Conservation (phyloP, 1,140 invertebrate species). For the Babylonia areolata region DNA sequence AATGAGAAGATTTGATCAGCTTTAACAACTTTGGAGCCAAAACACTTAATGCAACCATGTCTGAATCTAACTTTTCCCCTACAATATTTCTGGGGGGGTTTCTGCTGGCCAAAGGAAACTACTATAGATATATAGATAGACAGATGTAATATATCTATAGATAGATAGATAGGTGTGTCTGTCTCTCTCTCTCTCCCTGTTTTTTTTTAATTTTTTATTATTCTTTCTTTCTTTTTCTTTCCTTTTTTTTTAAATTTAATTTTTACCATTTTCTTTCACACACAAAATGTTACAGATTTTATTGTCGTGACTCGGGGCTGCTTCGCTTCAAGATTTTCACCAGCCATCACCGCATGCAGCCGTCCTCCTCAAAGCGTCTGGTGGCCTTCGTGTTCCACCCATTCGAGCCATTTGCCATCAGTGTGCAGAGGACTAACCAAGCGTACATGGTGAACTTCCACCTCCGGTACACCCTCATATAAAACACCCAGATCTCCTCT, state of each 20-base stretch:
- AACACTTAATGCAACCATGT: too few relatives aligned
- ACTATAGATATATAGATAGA: too few relatives aligned
- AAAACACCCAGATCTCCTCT: not conserved
- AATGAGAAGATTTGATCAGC: too few relatives aligned
- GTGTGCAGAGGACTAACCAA: constrained; percentile 95
- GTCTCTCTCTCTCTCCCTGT: too few relatives aligned
- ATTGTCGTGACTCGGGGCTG: constrained; percentile 90
- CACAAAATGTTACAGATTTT: constrained; percentile 83
- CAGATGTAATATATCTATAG: too few relatives aligned
- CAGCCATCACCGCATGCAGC: constrained; percentile 81
- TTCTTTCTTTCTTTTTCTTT: not conserved
- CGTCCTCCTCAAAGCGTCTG: constrained; percentile 81
- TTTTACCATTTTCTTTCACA: constrained; percentile 13
- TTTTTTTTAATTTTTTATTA: too few relatives aligned
- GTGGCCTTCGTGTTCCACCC: constrained; percentile 99
- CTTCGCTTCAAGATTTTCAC: constrained; percentile 93
- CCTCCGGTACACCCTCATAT: constrained; percentile 75
- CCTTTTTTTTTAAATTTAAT: not conserved
- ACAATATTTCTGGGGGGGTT: too few relatives aligned
- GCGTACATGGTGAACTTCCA: constrained; percentile 98
- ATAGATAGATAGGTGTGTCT: too few relatives aligned
- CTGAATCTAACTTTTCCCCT: too few relatives aligned
- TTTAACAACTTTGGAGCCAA: too few relatives aligned
- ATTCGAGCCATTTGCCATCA: constrained; percentile 96
- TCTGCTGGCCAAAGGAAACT: too few relatives aligned